Percentiles rank a stretch among this genome's conserved stretches.
These are phyloP conservation scores for Danio albolineatus DNA, from an alignment of 2,797 vertebrate genomes.

Conservation along the genomic window DNA sequence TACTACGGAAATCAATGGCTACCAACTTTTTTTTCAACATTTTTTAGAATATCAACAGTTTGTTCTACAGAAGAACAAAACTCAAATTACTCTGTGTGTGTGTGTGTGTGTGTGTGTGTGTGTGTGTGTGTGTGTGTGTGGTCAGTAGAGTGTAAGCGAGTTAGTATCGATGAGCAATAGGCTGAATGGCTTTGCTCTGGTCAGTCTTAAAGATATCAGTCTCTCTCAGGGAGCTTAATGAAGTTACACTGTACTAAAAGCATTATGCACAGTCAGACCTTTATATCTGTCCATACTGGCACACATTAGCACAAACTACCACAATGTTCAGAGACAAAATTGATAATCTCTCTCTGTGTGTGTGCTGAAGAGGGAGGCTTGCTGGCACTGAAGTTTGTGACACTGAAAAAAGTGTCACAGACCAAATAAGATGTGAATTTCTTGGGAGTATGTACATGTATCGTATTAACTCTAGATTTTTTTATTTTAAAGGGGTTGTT, in stretches of 20 bases:
- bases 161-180: conserved; percentile 62
- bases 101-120: too few species aligned
- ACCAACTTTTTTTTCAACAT: too few species aligned
- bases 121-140: conserved; percentile 9
- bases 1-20: too few species aligned
- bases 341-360: neutral
- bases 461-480: too few species aligned
- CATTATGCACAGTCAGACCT: conserved; percentile 38
- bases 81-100: too few species aligned
- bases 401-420: neutral
- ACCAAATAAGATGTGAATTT: neutral
- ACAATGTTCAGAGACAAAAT: conserved; percentile 1
- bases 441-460: neutral
- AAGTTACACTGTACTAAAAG: conserved; percentile 63
- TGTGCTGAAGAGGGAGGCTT: neutral
- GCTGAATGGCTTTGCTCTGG: conserved; percentile 57
- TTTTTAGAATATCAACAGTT: too few species aligned
- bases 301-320: conserved; percentile 16
- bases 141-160: conserved; percentile 37
- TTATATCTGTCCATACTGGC: conserved; percentile 28
- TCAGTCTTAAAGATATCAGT: conserved; percentile 56
- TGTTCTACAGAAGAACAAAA: too few species aligned
- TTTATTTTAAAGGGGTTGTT: too few species aligned
- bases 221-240: conserved; percentile 67
- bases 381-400: neutral